A percentile compares a stretch with the other conserved stretches of the same genome.
Evolutionary conservation across 2,888 invertebrate genomes (phyloP).

Genomic region (Stenurella melanura): DNA sequence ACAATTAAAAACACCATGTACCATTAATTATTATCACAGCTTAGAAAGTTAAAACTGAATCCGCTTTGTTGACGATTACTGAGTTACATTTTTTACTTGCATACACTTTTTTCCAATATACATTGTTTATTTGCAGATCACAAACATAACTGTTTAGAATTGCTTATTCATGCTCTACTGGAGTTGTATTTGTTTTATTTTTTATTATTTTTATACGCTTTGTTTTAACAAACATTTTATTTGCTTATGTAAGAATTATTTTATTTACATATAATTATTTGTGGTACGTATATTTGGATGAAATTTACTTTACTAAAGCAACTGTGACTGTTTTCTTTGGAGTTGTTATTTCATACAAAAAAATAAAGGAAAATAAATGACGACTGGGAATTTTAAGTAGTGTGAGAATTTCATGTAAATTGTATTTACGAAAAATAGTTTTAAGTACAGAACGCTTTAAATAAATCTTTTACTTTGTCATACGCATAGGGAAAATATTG

Average conservation of each 20-base stretch:
- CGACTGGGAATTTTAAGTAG: too few species aligned
- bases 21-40: too few species aligned
- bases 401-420: too few species aligned
- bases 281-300: neutral
- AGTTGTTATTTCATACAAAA: neutral
- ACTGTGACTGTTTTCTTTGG: neutral
- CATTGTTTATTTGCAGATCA: neutral
- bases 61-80: too few species aligned
- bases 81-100: neutral
- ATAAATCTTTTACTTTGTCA: too few species aligned
- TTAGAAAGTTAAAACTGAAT: too few species aligned
- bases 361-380: neutral
- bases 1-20: too few species aligned
- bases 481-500: too few species aligned
- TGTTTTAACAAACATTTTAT: neutral
- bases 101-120: neutral
- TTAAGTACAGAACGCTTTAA: too few species aligned
- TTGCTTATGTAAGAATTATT: neutral
- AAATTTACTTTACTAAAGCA: neutral
- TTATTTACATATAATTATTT: neutral
- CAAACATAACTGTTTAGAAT: neutral
- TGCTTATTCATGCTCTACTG: neutral
- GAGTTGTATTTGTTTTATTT: neutral
- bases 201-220: neutral
- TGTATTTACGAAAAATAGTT: too few species aligned